Evolutionary conservation across 2,888 invertebrate species (phyloP), one percentile per base, ranked within the genome.

Genomic region (Iphiclides podalirius): DNA sequence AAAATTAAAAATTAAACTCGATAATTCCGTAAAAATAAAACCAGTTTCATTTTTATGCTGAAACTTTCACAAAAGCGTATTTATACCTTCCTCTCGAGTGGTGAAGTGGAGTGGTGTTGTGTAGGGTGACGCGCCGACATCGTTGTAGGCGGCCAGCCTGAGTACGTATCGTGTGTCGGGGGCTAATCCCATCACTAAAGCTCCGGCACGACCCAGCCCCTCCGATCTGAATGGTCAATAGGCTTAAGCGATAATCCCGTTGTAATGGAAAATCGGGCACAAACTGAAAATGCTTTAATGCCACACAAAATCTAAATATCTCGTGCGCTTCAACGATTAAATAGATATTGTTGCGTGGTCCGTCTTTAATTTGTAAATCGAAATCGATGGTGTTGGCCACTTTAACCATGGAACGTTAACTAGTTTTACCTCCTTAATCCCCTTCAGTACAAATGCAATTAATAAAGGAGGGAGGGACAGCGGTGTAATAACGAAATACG

Each of bases 21-120:
- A n/a, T n/a, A n/a, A n/a, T n/a, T n/a, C n/a, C n/a, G n/a, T n/a
- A n/a, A n/a, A n/a, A n/a, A n/a, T n/a, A n/a, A n/a, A n/a, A n/a
- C n/a, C n/a, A n/a, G n/a, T n/a, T n/a, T n/a, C n/a, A n/a, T n/a
- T n/a, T n/a, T n/a, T n/a, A n/a, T n/a, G n/a, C n/a, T n/a, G n/a
- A n/a, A n/a, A n/a, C n/a, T n/a, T n/a, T n/a, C n/a, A n/a, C n/a
- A n/a, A n/a, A n/a, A n/a, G n/a, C n/a, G n/a, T n/a, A n/a, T n/a
- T n/a, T n/a, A 61, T 73, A 93, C 94, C 93, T 90, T 97, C 97
- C 81, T 96, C 96, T 58, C 94, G 91, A 4, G 96, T 96, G 61
- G 94, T 94, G 35, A 95, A 93, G 43, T 94, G 92, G 39, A 94
- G 90, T 0, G 93, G 85, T 39, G 94, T 91, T 2, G 96, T 95